Percentiles rank a stretch among this genome's conserved stretches.
Evolutionary conservation across 2,888 invertebrate genomes (phyloP).

Genomic region (Chaetogeoica ovagalla): DNA sequence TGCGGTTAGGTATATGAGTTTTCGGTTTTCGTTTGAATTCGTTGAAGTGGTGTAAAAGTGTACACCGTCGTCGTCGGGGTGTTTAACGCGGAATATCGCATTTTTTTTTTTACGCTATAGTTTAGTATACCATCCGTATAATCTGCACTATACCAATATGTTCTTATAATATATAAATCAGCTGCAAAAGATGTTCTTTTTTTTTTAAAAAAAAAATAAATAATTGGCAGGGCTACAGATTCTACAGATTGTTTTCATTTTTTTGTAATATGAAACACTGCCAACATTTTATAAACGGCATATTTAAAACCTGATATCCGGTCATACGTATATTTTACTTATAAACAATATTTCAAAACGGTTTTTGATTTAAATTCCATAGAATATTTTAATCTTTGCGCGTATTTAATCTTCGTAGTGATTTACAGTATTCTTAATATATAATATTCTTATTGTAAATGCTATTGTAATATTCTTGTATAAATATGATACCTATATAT

Average conservation of each 20-base stretch:
- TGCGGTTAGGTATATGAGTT: no score
- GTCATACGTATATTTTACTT: neutral
- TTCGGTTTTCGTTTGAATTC: neutral
- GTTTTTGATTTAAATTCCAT: no score
- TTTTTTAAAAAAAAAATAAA: neutral
- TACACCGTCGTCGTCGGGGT: neutral
- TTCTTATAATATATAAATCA: neutral
- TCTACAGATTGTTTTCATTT: neutral
- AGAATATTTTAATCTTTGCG: no score
- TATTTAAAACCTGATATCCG: neutral
- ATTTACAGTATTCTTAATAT: no score
- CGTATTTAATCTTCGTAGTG: no score
- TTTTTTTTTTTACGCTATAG: slow-evolving; percentile 1
- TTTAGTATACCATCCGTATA: neutral
- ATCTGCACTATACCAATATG: neutral
- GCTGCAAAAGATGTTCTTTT: slow-evolving; percentile 16
- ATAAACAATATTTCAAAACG: neutral
- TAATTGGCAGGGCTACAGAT: slow-evolving; percentile 31
- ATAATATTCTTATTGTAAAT: no score
- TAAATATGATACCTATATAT: no score
- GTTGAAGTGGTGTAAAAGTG: neutral
- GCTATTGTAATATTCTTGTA: no score
- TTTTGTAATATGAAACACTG: neutral
- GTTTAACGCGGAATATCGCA: slow-evolving; percentile 2
- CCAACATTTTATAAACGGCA: slow-evolving; percentile 16